Percentiles rank a stretch among this genome's conserved stretches.
Conservation (phyloP, 2,888 invertebrate genomes). For the Tetrapedia diversipes region DNA sequence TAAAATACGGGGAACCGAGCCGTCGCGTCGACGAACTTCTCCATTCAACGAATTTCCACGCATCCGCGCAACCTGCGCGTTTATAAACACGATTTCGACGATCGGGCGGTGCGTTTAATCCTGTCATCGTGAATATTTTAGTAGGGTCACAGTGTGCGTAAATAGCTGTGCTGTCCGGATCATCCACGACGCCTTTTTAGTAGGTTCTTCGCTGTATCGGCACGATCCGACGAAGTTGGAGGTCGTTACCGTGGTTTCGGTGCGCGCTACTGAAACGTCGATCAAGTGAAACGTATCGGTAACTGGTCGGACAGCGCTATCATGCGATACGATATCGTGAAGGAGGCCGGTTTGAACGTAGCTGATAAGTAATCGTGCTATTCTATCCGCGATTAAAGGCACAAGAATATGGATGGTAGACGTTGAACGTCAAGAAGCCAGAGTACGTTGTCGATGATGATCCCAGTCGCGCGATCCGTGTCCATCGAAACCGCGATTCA, state of each 20-base stretch:
- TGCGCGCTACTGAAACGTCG: background rate
- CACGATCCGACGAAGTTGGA: background rate
- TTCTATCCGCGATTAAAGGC: too few relatives aligned
- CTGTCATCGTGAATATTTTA: constrained; percentile 42
- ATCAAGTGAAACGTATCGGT: constrained; percentile 4
- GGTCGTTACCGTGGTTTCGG: constrained; percentile 10
- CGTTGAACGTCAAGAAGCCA: too few relatives aligned
- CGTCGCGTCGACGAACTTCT: constrained; percentile 29
- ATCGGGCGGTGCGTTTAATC: constrained; percentile 38
- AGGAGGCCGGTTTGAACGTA: background rate
- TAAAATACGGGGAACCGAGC: constrained; percentile 46
- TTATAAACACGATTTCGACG: constrained; percentile 40
- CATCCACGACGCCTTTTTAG: too few relatives aligned
- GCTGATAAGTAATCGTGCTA: too few relatives aligned
- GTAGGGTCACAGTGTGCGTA: constrained; percentile 10
- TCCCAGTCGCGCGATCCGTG: background rate
- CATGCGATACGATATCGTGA: background rate
- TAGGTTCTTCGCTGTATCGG: too few relatives aligned
- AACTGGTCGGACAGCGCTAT: constrained; percentile 5
- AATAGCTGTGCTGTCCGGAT: constrained; percentile 17
- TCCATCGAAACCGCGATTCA: background rate
- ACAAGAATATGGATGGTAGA: too few relatives aligned
- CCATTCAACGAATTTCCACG: constrained; percentile 23
- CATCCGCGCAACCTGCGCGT: background rate
- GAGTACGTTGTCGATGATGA: too few relatives aligned